A percentile compares a stretch with the other conserved stretches of the same genome.
Evolutionary conservation across 1,140 invertebrate species (phyloP).

Genomic region (Pseudomyrmex gracilis): DNA sequence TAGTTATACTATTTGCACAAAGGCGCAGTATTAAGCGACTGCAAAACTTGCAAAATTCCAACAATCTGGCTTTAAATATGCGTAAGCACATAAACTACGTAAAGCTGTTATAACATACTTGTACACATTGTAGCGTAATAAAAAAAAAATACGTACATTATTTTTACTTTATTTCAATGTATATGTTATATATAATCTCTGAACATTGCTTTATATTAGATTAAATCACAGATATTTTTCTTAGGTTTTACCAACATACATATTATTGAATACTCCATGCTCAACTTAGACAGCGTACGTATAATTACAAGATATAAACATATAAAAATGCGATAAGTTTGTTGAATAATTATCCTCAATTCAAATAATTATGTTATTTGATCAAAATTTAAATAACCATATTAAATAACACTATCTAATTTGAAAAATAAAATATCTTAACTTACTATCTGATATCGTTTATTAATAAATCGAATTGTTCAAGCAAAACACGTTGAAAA

Average conservation of each 20-base stretch:
- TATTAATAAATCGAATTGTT: conserved; percentile 13
- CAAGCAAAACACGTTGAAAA: conserved; percentile 6
- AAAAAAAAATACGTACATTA: not conserved
- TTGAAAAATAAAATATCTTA: conserved; percentile 5
- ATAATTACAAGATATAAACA: too few relatives aligned
- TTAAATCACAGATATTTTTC: too few relatives aligned
- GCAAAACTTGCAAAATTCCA: conserved; percentile 54
- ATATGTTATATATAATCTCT: not conserved
- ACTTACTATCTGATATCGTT: not conserved
- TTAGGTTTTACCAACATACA: too few relatives aligned
- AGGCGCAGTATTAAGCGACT: conserved; percentile 21
- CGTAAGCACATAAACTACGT: conserved; percentile 1
- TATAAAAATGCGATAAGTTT: too few relatives aligned
- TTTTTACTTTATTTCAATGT: not conserved
- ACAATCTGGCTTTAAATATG: conserved; percentile 33
- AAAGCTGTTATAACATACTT: not conserved
- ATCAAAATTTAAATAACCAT: conserved; percentile 33
- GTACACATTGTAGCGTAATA: not conserved
- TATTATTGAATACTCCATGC: too few relatives aligned
- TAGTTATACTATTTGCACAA: conserved; percentile 1
- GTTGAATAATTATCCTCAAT: not conserved
- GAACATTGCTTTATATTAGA: not conserved
- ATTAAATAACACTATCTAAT: too few relatives aligned
- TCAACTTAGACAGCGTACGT: too few relatives aligned
- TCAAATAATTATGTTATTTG: too few relatives aligned